These are phyloP conservation scores for Papilio polyxenes DNA, from an alignment of 1,140 invertebrate species.

Conservation along the genomic window DNA sequence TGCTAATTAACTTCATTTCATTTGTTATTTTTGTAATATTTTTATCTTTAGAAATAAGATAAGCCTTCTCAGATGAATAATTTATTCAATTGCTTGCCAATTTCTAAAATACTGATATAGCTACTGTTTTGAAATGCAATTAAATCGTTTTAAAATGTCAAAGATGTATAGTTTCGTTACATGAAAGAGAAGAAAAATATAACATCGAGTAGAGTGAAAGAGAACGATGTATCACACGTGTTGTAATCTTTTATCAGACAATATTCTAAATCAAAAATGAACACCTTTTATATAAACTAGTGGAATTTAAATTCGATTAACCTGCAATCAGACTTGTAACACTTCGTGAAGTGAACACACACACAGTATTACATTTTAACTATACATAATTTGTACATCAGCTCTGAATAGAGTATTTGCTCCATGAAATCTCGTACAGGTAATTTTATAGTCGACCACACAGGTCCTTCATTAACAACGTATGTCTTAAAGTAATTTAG, in stretches of 20 bases:
- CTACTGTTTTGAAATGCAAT: too few relatives aligned
- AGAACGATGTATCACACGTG: too few relatives aligned
- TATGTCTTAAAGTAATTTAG: background rate
- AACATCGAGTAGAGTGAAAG: background rate
- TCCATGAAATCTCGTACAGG: background rate
- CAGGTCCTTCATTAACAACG: background rate
- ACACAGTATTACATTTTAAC: background rate
- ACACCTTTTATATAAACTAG: too few relatives aligned
- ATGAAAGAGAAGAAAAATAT: background rate
- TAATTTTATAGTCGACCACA: slow-evolving; percentile 5
- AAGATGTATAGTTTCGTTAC: background rate
- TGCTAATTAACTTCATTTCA: background rate
- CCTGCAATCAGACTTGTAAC: background rate
- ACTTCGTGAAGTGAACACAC: background rate
- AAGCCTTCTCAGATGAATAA: background rate
- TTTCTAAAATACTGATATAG: too few relatives aligned
- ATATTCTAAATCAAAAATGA: too few relatives aligned
- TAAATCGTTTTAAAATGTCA: background rate
- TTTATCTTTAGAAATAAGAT: too few relatives aligned
- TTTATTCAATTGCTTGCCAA: too few relatives aligned
- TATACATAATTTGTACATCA: background rate
- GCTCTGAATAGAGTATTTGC: background rate
- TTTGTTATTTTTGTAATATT: background rate
- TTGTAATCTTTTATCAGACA: too few relatives aligned
- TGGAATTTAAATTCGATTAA: slow-evolving; percentile 15